Evolutionary conservation across 2,797 vertebrate genomes (phyloP).

Genomic region (Sebastes cheni): DNA sequence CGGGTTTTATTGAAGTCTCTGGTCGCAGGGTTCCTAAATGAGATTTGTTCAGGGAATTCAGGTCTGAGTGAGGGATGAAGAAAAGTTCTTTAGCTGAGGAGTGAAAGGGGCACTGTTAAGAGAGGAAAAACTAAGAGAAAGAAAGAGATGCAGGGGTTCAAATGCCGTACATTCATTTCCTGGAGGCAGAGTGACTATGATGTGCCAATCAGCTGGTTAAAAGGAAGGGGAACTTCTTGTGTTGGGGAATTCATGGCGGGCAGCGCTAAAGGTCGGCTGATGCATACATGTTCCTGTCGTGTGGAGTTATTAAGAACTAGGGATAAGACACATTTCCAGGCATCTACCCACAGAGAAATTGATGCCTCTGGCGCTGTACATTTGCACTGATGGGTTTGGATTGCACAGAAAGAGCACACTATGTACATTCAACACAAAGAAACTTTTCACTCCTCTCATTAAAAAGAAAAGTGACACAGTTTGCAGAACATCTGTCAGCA

Average conservation of each 20-base stretch:
- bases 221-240: slow-evolving; percentile 1
- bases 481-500: background rate
- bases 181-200: slow-evolving; percentile 16
- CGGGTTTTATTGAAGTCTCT: slow-evolving; percentile 9
- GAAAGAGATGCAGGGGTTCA: background rate
- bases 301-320: background rate
- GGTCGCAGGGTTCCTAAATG: slow-evolving; percentile 1
- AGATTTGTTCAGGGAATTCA: slow-evolving; percentile 1
- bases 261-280: background rate
- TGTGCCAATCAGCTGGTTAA: background rate
- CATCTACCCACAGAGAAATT: background rate
- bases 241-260: background rate
- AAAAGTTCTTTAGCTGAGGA: background rate
- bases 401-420: background rate
- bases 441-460: background rate
- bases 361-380: background rate
- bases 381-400: background rate
- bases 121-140: background rate
- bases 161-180: slow-evolving; percentile 15
- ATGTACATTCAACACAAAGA: background rate
- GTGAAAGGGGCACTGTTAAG: slow-evolving; percentile 20
- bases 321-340: background rate
- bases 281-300: background rate
- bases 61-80: background rate
- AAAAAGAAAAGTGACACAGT: background rate